Conservation (phyloP, 2,113 vertebrate species). For the Oreochromis aureus region DNA sequence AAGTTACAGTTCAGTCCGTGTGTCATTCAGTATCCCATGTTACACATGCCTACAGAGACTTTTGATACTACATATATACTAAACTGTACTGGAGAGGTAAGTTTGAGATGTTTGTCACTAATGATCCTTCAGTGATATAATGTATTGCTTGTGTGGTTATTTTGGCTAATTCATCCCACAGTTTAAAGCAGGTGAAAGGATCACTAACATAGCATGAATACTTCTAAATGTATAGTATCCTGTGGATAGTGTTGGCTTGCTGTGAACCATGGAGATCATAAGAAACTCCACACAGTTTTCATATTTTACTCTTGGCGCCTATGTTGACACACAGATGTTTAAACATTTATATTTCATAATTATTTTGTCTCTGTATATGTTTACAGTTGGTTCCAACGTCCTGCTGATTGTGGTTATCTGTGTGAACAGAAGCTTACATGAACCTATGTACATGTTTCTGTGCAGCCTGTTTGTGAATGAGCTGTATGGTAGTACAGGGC, state of each 20-base stretch:
- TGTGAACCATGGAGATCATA: not conserved
- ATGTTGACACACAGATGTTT: not conserved
- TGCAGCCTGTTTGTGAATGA: too few relatives aligned
- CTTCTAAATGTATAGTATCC: not conserved
- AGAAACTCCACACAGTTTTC: not conserved
- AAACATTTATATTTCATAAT: not conserved
- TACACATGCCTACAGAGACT: not conserved
- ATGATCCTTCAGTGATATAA: not conserved
- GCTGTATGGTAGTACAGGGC: too few relatives aligned
- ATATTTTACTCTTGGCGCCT: not conserved
- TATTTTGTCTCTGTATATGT: not conserved
- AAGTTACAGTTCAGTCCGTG: not conserved
- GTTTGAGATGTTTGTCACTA: not conserved
- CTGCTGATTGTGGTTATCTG: slow-evolving; percentile 18
- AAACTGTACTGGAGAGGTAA: not conserved
- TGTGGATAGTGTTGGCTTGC: not conserved
- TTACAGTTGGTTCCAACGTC: not conserved
- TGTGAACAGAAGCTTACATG: too few relatives aligned
- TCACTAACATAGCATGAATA: not conserved
- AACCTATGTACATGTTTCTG: too few relatives aligned
- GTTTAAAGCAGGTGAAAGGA: not conserved
- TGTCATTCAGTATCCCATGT: not conserved
- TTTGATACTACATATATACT: not conserved
- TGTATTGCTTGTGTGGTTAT: not conserved
- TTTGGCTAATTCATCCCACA: not conserved